Evolutionary conservation across 2,888 invertebrate species (phyloP), one percentile per base, ranked within the genome.

Genomic region (Acanthacorydalis orientalis): DNA sequence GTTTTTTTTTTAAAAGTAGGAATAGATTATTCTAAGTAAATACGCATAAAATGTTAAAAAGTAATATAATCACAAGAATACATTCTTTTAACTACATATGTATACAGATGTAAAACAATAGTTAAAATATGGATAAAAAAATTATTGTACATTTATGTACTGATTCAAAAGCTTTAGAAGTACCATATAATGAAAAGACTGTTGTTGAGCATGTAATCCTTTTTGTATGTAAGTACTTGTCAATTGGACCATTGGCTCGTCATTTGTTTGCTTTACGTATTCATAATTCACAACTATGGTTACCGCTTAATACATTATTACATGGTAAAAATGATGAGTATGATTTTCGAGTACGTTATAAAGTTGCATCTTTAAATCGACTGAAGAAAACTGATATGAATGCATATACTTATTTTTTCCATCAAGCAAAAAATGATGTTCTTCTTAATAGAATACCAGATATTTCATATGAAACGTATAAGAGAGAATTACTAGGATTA

Each of bases 371-470:
- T 55, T 62, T 82, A 40, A 65, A 70, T 10, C 70, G 75, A 53
- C 64, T 86, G 44, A 75, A 74, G 56, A 73, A 74, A 49, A 65
- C 83, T 44, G 90, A 91, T 65, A 64, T 70, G 43, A 75, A 74
- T 47, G 83, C 90, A 1, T 90, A 85, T 60, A 80, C 88, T 57
- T 91, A 89, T 63, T 83, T 83, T 60, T 92, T 86, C 60, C 79
- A 81, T 64, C 91, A 90, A 77, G 83, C 82, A 41, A 72, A 87
- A 32, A 72, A 75, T 59, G 91, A 91, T 72, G 80, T 91, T 42
- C 72, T 87, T 50, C 77, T 82, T 48, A 84, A 83, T 59, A 78
- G 77, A 59, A 81, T 92, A 52, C 74, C 80, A 7, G 88, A 88
- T 60, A 78, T 88, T 50, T 73, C 79, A 50, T 86, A 83, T 64